phyloP scores from a whole-genome alignment of 2,797 vertebrate species.

The Gadopsis bispinosus region DNA sequence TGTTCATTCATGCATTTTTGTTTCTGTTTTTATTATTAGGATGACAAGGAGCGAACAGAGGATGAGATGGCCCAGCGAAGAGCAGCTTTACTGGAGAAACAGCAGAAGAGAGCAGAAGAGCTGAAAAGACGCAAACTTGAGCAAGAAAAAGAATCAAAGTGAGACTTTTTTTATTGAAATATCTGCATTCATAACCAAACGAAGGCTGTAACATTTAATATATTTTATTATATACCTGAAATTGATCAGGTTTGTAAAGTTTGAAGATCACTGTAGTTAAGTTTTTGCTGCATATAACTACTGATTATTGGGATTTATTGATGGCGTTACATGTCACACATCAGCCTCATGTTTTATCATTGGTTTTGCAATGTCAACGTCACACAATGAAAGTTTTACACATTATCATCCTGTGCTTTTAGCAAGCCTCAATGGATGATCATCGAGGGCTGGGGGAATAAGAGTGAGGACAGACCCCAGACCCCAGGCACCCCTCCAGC shows the following conservation, averaged over 20 bases:
- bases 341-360: neutral
- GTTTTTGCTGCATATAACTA: neutral
- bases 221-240: neutral
- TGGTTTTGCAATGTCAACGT: constrained; percentile 1
- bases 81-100: constrained; percentile 90
- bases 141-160: constrained; percentile 90
- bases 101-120: constrained; percentile 91
- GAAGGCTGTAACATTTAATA: too few relatives aligned
- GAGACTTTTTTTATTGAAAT: constrained; percentile 51
- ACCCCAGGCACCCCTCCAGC: constrained; percentile 78
- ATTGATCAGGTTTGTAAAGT: neutral
- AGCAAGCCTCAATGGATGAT: constrained; percentile 85
- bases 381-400: neutral
- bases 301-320: neutral
- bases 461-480: constrained; percentile 76
- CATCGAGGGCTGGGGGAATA: constrained; percentile 82
- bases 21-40: constrained; percentile 46
- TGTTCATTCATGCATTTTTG: neutral
- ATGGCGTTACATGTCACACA: neutral
- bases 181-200: neutral
- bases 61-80: constrained; percentile 92
- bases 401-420: constrained; percentile 1
- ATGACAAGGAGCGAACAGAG: constrained; percentile 88
- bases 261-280: neutral
- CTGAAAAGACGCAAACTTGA: constrained; percentile 88